Conservation (phyloP, 2,797 vertebrate species). For the Carapus acus region DNA sequence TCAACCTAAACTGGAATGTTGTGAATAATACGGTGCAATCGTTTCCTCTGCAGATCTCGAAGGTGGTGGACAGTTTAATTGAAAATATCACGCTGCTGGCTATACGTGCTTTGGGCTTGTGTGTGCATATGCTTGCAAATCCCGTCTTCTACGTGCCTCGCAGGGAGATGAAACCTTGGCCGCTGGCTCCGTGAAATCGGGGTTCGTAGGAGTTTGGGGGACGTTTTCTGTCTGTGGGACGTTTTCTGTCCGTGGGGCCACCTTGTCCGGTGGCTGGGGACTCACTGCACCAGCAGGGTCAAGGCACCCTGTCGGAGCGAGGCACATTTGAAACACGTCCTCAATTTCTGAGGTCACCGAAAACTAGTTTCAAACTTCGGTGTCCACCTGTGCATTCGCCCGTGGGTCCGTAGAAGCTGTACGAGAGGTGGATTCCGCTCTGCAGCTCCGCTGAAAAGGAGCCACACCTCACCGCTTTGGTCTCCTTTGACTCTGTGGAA, state of each 20-base stretch:
- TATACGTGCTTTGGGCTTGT: neutral
- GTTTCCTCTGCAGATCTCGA: too few relatives aligned
- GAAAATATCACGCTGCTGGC: neutral
- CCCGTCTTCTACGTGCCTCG: too few relatives aligned
- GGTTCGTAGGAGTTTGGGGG: too few relatives aligned
- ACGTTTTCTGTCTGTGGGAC: neutral
- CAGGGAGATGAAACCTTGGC: constrained; percentile 11
- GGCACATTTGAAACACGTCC: neutral
- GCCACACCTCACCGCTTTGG: constrained; percentile 70
- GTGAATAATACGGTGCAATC: too few relatives aligned
- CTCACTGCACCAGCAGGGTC: constrained; percentile 32
- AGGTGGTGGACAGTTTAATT: too few relatives aligned
- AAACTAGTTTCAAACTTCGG: neutral
- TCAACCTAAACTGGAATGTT: neutral
- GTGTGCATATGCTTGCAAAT: constrained; percentile 11
- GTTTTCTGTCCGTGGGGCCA: neutral
- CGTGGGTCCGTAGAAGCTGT: constrained; percentile 76
- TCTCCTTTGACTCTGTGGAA: too few relatives aligned
- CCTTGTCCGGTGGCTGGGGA: constrained; percentile 5
- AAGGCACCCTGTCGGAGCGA: constrained; percentile 14
- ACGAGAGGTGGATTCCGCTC: constrained; percentile 83
- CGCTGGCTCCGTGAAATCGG: constrained; percentile 13
- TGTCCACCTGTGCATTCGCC: constrained; percentile 39
- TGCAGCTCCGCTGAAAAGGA: constrained; percentile 82
- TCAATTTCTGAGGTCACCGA: neutral